Percentiles rank a stretch among this genome's conserved stretches.
Evolutionary conservation across 2,888 invertebrate genomes (phyloP).

Genomic region (Oscheius sp.): DNA sequence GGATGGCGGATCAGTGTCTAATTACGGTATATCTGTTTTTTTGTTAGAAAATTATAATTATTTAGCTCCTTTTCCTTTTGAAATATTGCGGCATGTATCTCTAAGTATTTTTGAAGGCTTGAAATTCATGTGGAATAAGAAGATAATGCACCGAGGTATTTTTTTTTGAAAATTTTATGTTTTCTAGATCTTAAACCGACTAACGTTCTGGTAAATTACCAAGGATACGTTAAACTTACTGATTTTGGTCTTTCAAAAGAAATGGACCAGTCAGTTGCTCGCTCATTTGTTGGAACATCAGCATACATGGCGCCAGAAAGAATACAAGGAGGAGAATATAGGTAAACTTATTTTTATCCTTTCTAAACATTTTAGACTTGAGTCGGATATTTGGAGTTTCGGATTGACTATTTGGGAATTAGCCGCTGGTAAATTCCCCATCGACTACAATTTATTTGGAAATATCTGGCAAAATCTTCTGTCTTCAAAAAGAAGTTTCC

Average conservation of each 20-base stretch:
- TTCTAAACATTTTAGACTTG: conserved; percentile 21
- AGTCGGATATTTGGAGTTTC: conserved; percentile 60
- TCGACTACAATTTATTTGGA: neutral
- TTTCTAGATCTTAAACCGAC: conserved; percentile 27
- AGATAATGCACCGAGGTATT: conserved; percentile 38
- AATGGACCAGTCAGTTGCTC: conserved; percentile 72
- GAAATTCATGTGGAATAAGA: conserved; percentile 19
- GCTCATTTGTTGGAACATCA: conserved; percentile 75
- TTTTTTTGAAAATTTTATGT: neutral
- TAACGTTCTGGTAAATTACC: conserved; percentile 23
- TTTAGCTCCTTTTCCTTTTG: conserved; percentile 16
- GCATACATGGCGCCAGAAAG: conserved; percentile 74
- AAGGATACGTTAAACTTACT: conserved; percentile 27
- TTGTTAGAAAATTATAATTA: neutral
- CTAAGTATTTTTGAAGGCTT: conserved; percentile 30
- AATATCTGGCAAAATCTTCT: conserved; percentile 1
- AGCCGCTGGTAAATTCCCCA: conserved; percentile 48
- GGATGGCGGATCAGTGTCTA: conserved; percentile 26
- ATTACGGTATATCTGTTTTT: neutral
- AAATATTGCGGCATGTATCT: conserved; percentile 15
- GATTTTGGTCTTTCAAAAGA: conserved; percentile 36
- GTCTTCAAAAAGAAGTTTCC: neutral
- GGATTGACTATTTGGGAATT: conserved; percentile 56
- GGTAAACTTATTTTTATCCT: conserved; percentile 26
- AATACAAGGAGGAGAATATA: conserved; percentile 50